Evolutionary conservation across 2,113 vertebrate species (phyloP), one percentile per base, ranked within the genome.

Genomic region (Romanogobio albipinnatus): DNA sequence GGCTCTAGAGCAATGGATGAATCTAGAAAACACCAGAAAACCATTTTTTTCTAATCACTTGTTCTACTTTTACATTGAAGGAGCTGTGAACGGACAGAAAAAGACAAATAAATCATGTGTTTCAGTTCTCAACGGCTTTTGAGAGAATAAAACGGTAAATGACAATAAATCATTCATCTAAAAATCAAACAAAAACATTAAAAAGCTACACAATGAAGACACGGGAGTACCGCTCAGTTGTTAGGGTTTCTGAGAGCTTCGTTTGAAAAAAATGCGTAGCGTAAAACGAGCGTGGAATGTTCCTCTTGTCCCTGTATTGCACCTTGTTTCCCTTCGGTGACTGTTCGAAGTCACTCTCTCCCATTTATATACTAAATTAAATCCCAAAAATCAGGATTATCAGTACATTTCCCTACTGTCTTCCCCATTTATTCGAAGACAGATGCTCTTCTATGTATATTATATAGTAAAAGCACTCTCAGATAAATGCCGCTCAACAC

Each of bases 321-420:
- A 81, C 43, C 3, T 78, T 17, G 17, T 66, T 33, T 43, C 71
- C 26, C 22, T 47, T 64, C 59, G 17, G 15, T 14, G 75, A 51
- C 39, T 43, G 26, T 17, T 71, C 19, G 66, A 47, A 76, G 36
- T 79, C 78, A 85, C 22, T 56, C 84, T 79, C 73, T 70, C 26
- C 15, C 75, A 61, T 24, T 84, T 70, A 82, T 22, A 81, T 66
- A 87, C 43, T 82, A 61, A 73, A n/a, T 62, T 6, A 66, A 76
- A 49, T 74, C 43, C 47, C 24, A 43, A n/a, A n/a, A 71, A 43
- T 36, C 61, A 6, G 14, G 64, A 68, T 68, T 68, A 36, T 29
- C 77, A 39, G 33, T n/a, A 80, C 19, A 59, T 68, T 22, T 73
- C 47, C 51, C n/a, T 64, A 53, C 9, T 2, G 59, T 29, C 39